Conservation (phyloP, 2,888 invertebrate genomes). For the Teleogryllus oceanicus region DNA sequence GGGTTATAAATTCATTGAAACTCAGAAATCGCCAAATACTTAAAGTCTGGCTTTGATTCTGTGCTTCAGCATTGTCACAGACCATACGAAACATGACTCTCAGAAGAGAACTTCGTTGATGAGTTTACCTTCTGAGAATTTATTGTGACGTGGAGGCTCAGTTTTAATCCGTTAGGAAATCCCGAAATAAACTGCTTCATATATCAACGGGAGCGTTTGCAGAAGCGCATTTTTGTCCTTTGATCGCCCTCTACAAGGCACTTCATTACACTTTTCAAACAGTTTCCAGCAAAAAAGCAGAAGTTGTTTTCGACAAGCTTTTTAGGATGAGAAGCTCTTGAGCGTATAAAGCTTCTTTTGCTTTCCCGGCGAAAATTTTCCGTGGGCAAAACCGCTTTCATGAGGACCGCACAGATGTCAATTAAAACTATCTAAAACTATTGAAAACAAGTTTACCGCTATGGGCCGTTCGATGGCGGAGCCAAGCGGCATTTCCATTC, state of each 20-base stretch:
- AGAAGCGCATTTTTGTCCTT: conserved; percentile 6
- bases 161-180: too few relatives aligned
- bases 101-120: too few relatives aligned
- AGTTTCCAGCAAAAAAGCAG: not conserved
- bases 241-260: not conserved
- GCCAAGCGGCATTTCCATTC: not conserved
- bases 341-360: conserved; percentile 3
- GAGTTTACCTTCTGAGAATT: too few relatives aligned
- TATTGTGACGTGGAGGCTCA: too few relatives aligned
- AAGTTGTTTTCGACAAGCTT: not conserved
- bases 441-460: not conserved
- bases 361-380: not conserved
- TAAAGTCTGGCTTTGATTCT: too few relatives aligned
- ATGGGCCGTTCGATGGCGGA: not conserved
- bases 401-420: not conserved
- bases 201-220: not conserved
- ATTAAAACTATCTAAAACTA: not conserved
- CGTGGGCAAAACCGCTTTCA: not conserved
- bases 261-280: not conserved
- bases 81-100: too few relatives aligned
- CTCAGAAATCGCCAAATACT: too few relatives aligned
- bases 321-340: not conserved
- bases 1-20: too few relatives aligned
- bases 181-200: too few relatives aligned
- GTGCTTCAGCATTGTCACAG: too few relatives aligned